Evolutionary conservation across 2,888 invertebrate genomes (phyloP).

Genomic region (Heliconius aoede): DNA sequence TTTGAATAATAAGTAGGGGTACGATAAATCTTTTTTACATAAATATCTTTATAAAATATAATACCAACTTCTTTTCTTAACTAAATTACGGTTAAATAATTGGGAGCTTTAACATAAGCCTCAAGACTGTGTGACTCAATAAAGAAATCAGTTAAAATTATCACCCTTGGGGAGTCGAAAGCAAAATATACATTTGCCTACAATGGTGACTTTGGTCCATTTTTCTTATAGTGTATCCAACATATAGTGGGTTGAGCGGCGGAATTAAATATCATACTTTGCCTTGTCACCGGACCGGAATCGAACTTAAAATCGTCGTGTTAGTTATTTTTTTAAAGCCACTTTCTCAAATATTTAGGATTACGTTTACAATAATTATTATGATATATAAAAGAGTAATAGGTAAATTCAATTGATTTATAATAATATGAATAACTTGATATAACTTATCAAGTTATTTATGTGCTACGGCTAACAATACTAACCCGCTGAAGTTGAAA

Average conservation of each 20-base stretch:
- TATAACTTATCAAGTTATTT: too few relatives aligned
- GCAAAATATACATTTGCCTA: neutral
- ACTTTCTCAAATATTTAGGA: too few relatives aligned
- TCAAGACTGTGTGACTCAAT: constrained; percentile 12
- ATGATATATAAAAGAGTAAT: too few relatives aligned
- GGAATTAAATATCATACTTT: neutral
- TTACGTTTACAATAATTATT: too few relatives aligned
- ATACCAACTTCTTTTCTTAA: neutral
- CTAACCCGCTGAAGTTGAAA: neutral
- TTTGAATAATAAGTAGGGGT: too few relatives aligned
- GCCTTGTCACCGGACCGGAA: neutral
- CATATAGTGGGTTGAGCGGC: neutral
- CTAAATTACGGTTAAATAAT: constrained; percentile 1
- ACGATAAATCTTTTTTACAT: too few relatives aligned
- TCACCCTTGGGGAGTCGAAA: neutral
- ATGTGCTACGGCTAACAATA: too few relatives aligned
- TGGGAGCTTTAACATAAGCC: constrained; percentile 3
- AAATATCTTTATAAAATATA: too few relatives aligned
- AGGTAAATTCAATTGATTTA: too few relatives aligned
- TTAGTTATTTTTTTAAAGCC: too few relatives aligned
- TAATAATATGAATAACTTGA: too few relatives aligned
- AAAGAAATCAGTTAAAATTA: constrained; percentile 23
- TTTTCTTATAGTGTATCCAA: neutral
- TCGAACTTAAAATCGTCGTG: too few relatives aligned
- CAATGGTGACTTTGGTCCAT: neutral